These are phyloP conservation scores for Acanthopleura granulata DNA, from an alignment of 2,888 invertebrate species.

Conservation along the genomic window DNA sequence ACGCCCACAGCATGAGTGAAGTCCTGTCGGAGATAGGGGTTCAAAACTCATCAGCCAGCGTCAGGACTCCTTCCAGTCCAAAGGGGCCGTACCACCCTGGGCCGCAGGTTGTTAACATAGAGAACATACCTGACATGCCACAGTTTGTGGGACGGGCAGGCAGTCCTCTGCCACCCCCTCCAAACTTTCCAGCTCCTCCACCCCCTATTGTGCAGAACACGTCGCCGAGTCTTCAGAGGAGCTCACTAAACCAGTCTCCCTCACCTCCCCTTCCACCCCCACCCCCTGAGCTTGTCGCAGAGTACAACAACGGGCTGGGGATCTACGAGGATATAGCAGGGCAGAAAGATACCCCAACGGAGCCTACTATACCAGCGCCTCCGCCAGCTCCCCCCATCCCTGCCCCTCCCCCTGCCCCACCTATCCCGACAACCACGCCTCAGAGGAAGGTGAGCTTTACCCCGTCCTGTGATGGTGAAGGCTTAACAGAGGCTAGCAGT, in stretches of 20 bases:
- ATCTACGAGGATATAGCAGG: slow-evolving; percentile 7
- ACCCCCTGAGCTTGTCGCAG: slow-evolving; percentile 6
- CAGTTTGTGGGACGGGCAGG: background rate
- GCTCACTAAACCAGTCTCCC: background rate
- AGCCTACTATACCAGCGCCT: background rate
- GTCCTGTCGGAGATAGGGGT: background rate
- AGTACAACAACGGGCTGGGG: background rate
- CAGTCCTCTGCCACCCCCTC: background rate
- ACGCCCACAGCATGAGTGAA: background rate
- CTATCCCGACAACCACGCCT: background rate
- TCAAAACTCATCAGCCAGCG: background rate
- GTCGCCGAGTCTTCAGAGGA: background rate
- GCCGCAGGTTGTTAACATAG: slow-evolving; percentile 8
- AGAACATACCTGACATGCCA: slow-evolving; percentile 3
- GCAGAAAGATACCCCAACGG: background rate
- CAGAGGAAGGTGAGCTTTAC: background rate
- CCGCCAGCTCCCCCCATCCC: background rate
- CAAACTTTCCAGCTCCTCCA: slow-evolving; percentile 6
- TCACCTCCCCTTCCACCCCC: slow-evolving; percentile 6
- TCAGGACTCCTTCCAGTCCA: background rate
- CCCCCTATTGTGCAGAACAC: background rate
- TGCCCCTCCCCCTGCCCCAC: slow-evolving; percentile 2
- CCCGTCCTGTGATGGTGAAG: background rate
- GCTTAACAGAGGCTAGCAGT: background rate
- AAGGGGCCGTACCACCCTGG: background rate